Percentiles rank a stretch among this genome's conserved stretches.
Evolutionary conservation across 2,797 vertebrate genomes (phyloP).

Genomic region (Odontamblyopus rebecca): DNA sequence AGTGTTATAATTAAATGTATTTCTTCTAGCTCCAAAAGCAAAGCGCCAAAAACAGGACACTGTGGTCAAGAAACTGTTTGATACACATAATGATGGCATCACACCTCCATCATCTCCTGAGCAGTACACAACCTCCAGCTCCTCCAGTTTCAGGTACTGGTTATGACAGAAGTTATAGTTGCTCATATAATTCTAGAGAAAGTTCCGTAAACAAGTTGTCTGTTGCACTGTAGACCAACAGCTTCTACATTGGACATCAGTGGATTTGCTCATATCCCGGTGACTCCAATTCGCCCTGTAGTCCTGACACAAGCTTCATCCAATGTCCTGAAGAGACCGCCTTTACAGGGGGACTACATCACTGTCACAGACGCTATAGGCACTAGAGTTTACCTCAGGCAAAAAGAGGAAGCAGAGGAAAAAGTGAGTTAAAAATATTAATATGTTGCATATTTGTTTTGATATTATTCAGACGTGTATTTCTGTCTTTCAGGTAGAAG

Average conservation of each 20-base stretch:
- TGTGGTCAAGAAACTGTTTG: slow-evolving; percentile 85
- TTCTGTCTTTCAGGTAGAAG: slow-evolving; percentile 45
- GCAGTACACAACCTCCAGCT: slow-evolving; percentile 34
- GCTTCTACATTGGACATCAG: slow-evolving; percentile 65
- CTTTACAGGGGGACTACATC: slow-evolving; percentile 88
- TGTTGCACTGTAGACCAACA: slow-evolving; percentile 40
- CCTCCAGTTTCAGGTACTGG: slow-evolving; percentile 63
- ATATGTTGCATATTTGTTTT: not conserved
- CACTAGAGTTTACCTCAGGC: slow-evolving; percentile 83
- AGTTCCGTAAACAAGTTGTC: slow-evolving; percentile 1
- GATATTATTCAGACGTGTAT: not conserved
- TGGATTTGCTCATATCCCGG: slow-evolving; percentile 61
- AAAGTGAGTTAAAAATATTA: slow-evolving; percentile 39
- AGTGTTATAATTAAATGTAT: not conserved
- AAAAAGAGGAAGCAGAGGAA: slow-evolving; percentile 70
- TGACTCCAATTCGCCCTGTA: slow-evolving; percentile 45
- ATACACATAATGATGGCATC: slow-evolving; percentile 54
- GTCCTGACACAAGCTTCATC: slow-evolving; percentile 17
- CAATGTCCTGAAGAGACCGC: slow-evolving; percentile 81
- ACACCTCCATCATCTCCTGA: slow-evolving; percentile 78
- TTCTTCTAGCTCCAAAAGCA: slow-evolving; percentile 74
- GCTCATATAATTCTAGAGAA: not conserved
- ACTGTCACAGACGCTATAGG: slow-evolving; percentile 86
- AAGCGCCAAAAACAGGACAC: slow-evolving; percentile 74
- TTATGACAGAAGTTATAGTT: not conserved